phyloP scores from a whole-genome alignment of 2,888 invertebrate genomes.

The Noctua comes region DNA sequence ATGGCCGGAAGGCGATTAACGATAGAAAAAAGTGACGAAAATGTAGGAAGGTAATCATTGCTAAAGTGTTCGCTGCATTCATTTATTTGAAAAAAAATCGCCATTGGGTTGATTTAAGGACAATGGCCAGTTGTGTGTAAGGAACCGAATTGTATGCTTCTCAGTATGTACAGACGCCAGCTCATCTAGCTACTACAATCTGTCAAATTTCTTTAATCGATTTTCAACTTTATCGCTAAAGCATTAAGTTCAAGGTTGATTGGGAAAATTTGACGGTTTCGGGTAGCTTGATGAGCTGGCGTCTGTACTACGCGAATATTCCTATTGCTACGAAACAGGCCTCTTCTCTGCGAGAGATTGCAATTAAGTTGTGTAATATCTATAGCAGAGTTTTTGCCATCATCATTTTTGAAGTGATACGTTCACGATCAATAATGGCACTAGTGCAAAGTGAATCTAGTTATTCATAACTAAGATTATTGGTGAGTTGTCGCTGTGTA shows the following conservation, averaged over 20 bases:
- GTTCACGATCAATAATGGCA: not conserved
- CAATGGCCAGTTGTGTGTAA: not conserved
- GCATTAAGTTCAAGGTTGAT: too few species aligned
- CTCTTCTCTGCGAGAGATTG: not conserved
- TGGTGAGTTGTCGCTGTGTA: not conserved
- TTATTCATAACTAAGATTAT: not conserved
- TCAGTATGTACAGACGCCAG: too few species aligned
- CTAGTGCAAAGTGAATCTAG: not conserved
- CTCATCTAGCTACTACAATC: too few species aligned
- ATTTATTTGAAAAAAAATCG: not conserved
- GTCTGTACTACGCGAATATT: not conserved
- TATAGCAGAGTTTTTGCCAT: too few species aligned
- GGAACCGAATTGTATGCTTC: not conserved
- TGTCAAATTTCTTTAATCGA: too few species aligned
- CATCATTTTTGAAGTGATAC: too few species aligned
- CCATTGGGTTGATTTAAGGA: not conserved
- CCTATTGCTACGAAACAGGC: too few species aligned
- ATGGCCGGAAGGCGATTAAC: not conserved
- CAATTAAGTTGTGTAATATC: not conserved
- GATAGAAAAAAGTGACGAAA: too few species aligned
- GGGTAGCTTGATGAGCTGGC: too few species aligned
- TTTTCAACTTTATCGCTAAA: too few species aligned
- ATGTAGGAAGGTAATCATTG: too few species aligned
- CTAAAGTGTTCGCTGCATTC: not conserved
- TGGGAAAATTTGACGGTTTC: too few species aligned